These are phyloP conservation scores for Brachyalestes nurse DNA, from an alignment of 2,797 vertebrate genomes.

Conservation along the genomic window DNA sequence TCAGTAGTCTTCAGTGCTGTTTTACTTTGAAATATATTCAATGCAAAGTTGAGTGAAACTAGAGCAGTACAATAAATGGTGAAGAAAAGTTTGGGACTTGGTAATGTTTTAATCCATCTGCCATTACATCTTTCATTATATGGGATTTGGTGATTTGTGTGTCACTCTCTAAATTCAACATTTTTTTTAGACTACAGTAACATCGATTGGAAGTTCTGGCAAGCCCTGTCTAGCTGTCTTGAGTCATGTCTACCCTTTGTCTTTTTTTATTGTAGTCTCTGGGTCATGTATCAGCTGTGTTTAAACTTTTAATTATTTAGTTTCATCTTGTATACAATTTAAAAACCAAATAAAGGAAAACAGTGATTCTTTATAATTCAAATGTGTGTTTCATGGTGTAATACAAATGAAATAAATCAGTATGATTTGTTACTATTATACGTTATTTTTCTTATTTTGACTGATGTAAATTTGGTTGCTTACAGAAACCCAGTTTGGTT, in stretches of 20 bases:
- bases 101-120: conserved; percentile 7
- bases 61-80: conserved; percentile 10
- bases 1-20: conserved; percentile 36
- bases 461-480: too few species aligned
- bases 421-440: too few species aligned
- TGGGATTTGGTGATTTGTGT: conserved; percentile 30
- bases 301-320: conserved; percentile 73
- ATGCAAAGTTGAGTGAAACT: conserved; percentile 18
- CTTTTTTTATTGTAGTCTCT: conserved; percentile 67
- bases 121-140: conserved; percentile 37
- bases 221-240: conserved; percentile 60
- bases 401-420: too few species aligned
- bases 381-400: not conserved
- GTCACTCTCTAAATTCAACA: conserved; percentile 20
- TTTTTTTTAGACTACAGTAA: conserved; percentile 26
- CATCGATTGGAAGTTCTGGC: conserved; percentile 49
- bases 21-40: conserved; percentile 6
- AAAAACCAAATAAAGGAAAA: conserved; percentile 79
- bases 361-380: conserved; percentile 62
- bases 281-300: conserved; percentile 65
- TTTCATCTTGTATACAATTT: conserved; percentile 82
- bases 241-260: conserved; percentile 61
- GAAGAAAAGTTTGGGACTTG: conserved; percentile 6
- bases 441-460: too few species aligned
- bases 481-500: too few species aligned